phyloP scores from a whole-genome alignment of 2,888 invertebrate species.

The Drosophila gaucha region DNA sequence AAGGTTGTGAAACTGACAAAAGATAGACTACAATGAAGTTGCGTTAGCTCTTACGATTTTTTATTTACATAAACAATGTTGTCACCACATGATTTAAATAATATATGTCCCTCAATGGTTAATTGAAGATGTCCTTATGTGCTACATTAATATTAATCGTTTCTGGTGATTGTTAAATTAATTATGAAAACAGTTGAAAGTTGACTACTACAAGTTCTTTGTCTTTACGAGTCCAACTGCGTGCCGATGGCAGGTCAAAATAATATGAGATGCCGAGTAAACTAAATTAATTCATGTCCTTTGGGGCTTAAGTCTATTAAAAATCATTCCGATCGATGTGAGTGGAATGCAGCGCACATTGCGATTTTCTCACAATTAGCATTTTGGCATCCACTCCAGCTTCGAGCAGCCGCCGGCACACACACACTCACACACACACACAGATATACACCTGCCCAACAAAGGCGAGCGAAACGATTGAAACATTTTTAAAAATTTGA shows the following conservation, averaged over 20 bases:
- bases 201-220: background rate
- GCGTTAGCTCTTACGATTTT: too few species aligned
- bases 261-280: slow-evolving; percentile 25
- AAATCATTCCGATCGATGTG: slow-evolving; percentile 71
- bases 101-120: background rate
- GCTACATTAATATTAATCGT: background rate
- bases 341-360: slow-evolving; percentile 60
- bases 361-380: slow-evolving; percentile 81
- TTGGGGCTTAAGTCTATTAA: slow-evolving; percentile 68
- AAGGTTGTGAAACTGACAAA: slow-evolving; percentile 2
- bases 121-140: background rate
- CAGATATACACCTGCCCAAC: slow-evolving; percentile 43
- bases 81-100: too few species aligned
- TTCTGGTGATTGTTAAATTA: too few species aligned
- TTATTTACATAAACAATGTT: background rate
- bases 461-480: slow-evolving; percentile 58
- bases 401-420: slow-evolving; percentile 27
- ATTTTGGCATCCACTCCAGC: slow-evolving; percentile 55
- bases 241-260: slow-evolving; percentile 5
- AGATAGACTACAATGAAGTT: slow-evolving; percentile 30
- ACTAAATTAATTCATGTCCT: slow-evolving; percentile 66
- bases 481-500: slow-evolving; percentile 80
- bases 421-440: slow-evolving; percentile 21
- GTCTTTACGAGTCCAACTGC: slow-evolving; percentile 1
- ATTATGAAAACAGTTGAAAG: slow-evolving; percentile 4